Evolutionary conservation across 2,797 vertebrate genomes (phyloP), one percentile per base, ranked within the genome.

Genomic region (Siniperca obscura): DNA sequence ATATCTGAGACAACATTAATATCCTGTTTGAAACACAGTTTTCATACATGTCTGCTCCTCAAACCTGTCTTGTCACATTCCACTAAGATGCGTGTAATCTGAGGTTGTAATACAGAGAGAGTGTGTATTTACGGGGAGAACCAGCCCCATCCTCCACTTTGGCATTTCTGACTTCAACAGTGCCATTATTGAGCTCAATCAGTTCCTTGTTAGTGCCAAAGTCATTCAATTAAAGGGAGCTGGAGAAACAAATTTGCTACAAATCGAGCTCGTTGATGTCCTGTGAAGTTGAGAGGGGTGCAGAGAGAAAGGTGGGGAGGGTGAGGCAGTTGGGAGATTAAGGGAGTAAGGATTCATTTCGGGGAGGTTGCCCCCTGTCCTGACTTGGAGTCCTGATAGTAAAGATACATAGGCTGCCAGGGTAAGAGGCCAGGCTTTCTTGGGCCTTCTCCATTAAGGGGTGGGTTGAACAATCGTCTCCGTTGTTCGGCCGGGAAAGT

Each of bases 261-360:
- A 97, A 97, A 97, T 96, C 91, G 94, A 93, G 95, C 95, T 93
- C 87, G 94, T 92, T 93, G 95, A 95, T 93, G 94, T 92, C 91
- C 90, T 92, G 72, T 82, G 78, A 93, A 93, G 87, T 80, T 86
- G 91, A 79, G 88, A 64, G 56, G 61, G 60, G 9, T 9, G 25
- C 16, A 0, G 60, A 36, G 61, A 17, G 80, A 70, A 66, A 82
- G 81, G 86, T 72, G 78, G 74, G 62, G 76, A 68, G 30, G 56
- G 48, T 17, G 22, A 72, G 80, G 71, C 65, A 34, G 62, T 85
- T 81, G 68, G 75, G 27, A 65, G 87, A 92, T 65, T 36, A n/a
- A 11, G 60, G 52, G 52, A 50, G 53, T 86, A 73, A 62, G 90
- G 90, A 94, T 95, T 92, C 85, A 90, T 96, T 95, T 96, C 94